Evolutionary conservation across 2,888 invertebrate species (phyloP), one percentile per base, ranked within the genome.

Genomic region (Eremobia ochroleuca): DNA sequence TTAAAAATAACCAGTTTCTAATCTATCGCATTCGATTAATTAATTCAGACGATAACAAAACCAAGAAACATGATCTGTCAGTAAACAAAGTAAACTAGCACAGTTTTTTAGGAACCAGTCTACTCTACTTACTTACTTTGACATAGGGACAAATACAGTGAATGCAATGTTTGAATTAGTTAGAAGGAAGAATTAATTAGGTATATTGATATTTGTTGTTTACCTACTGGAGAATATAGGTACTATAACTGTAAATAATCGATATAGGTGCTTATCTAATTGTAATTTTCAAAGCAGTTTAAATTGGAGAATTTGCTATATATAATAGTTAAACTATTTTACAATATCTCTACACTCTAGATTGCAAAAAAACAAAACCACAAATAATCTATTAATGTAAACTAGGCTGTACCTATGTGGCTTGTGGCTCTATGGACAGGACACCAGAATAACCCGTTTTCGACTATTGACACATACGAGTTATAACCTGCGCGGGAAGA

Each of bases 371-470:
- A 59, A 67, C 28, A 66, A 67, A 66, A 62, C 55, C 49, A 77
- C 40, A 52, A n/a, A n/a, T 43, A 64, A 65, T 77, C n/a, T 64
- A 77, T 31, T 61, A 28, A 79, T 80, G 3, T 74, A 71, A 70
- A 69, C 75, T 70, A 81, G 46, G 55, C 74, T 81, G 31, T 64
- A n/a, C n/a, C n/a, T n/a, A 75, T 59, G 71, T 69, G 40, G 64
- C 46, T 65, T 71, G 71, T 69, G 58, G 58, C 58, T 79, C 49
- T 81, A 85, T 71, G 49, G 78, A 69, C 37, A 69, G 58, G 69
- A 77, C 52, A 86, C 74, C 58, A 66, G 78, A 77, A 83, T 67
- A 85, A 83, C 83, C 80, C 52, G 83, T 84, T 84, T 64, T 62
- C 25, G 28, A 65, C 72, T 69, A 84, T 83, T 86, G 84, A 72